Conservation (phyloP, 2,113 vertebrate species). For the Cyprinodon brontotheroides region DNA sequence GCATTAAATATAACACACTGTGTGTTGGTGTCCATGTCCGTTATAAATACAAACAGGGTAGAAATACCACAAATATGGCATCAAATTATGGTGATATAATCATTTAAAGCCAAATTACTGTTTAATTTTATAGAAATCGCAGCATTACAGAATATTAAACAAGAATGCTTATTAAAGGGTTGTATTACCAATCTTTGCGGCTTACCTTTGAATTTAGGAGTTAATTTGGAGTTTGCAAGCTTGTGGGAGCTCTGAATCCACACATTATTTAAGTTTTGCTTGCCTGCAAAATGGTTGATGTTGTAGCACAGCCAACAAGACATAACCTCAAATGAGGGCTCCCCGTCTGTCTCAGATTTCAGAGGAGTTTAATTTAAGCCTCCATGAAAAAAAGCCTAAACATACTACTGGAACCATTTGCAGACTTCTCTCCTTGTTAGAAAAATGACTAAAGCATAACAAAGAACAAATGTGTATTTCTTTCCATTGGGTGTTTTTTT, state of each 20-base stretch:
- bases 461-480: background rate
- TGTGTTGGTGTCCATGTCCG: background rate
- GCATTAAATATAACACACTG: conserved; percentile 10
- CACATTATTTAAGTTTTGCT: conserved; percentile 51
- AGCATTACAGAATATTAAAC: background rate
- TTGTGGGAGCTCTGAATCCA: conserved; percentile 37
- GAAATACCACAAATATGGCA: conserved; percentile 9
- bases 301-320: conserved; percentile 25
- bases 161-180: background rate
- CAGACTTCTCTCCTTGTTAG: conserved; percentile 14
- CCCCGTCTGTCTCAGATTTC: conserved; percentile 44
- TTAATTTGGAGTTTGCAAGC: background rate
- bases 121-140: conserved; percentile 3
- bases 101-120: background rate
- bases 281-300: conserved; percentile 29
- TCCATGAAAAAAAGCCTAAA: conserved; percentile 35
- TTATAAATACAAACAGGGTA: conserved; percentile 45
- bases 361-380: conserved; percentile 44
- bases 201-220: background rate
- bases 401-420: conserved; percentile 48
- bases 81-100: conserved; percentile 4
- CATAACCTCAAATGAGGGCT: conserved; percentile 31
- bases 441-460: conserved; percentile 13
- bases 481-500: background rate
- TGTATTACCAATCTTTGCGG: background rate